These are phyloP conservation scores for Oconnorella tubifera DNA, from an alignment of 2,888 invertebrate genomes.

Conservation along the genomic window DNA sequence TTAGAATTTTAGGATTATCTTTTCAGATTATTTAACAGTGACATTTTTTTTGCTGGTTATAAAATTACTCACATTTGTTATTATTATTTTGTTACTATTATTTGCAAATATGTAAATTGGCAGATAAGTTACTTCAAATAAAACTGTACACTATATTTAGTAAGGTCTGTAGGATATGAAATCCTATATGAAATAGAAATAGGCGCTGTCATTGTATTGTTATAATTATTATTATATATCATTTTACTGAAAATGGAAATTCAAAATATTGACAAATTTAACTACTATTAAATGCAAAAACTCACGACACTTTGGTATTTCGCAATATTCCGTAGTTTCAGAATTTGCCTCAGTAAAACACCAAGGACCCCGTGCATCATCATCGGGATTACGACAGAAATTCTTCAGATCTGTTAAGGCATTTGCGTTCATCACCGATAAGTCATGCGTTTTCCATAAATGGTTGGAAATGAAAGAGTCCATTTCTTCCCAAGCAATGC, in stretches of 20 bases:
- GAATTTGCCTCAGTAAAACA: slow-evolving; percentile 27
- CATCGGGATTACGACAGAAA: slow-evolving; percentile 32
- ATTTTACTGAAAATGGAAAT: too few relatives aligned
- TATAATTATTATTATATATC: too few relatives aligned
- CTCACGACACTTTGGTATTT: slow-evolving; percentile 26
- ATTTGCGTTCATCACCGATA: slow-evolving; percentile 8
- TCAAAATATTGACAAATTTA: too few relatives aligned
- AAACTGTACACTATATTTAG: too few relatives aligned
- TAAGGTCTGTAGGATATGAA: too few relatives aligned
- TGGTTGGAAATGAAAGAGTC: slow-evolving; percentile 16
- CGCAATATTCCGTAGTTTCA: slow-evolving; percentile 30
- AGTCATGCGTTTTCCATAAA: slow-evolving; percentile 22
- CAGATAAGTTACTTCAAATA: neutral
- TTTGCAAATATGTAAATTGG: neutral
- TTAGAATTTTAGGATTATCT: too few relatives aligned
- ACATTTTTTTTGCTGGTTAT: neutral
- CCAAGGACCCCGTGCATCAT: slow-evolving; percentile 31
- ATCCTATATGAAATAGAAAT: too few relatives aligned
- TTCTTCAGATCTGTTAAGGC: slow-evolving; percentile 17
- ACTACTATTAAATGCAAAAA: too few relatives aligned
- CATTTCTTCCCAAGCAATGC: slow-evolving; percentile 12
- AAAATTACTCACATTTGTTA: neutral
- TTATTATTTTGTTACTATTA: neutral
- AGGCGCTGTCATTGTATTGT: too few relatives aligned
- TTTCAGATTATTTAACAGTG: too few relatives aligned